Conservation (phyloP, 1,140 invertebrate genomes). For the Hylyphantes graminicola region DNA sequence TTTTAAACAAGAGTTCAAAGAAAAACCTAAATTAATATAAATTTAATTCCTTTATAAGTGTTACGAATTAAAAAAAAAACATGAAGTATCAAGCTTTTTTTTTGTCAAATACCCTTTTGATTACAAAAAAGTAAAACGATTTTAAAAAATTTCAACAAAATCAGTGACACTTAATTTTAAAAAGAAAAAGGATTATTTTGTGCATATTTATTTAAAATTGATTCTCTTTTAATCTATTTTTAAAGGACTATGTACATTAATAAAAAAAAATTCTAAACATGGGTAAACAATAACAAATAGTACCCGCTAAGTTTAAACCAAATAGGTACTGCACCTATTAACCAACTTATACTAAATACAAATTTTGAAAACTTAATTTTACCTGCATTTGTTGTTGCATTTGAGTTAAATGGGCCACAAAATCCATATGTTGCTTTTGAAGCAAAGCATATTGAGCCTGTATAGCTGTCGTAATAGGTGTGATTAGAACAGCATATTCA, state of each 20-base stretch:
- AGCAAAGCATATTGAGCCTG: constrained; percentile 76
- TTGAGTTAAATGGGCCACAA: constrained; percentile 84
- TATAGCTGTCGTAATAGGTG: constrained; percentile 79
- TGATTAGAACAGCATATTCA: constrained; percentile 80
- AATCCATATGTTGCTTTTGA: constrained; percentile 94
- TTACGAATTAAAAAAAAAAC: too few relatives aligned
- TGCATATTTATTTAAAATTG: too few relatives aligned
- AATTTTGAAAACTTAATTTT: background rate
- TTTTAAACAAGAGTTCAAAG: too few relatives aligned
- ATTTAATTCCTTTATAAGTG: too few relatives aligned
- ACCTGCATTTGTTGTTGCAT: constrained; percentile 74
- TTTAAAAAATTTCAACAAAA: too few relatives aligned
- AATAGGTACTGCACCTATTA: background rate
- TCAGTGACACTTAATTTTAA: too few relatives aligned
- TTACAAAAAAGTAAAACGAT: too few relatives aligned
- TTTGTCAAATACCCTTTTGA: too few relatives aligned
- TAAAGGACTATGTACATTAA: background rate
- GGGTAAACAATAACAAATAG: background rate
- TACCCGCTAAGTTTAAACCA: background rate
- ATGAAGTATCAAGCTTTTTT: too few relatives aligned
- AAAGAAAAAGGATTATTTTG: too few relatives aligned
- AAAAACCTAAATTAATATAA: too few relatives aligned
- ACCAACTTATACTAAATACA: background rate
- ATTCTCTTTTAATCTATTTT: background rate
- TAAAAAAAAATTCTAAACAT: background rate